Evolutionary conservation across 2,113 vertebrate species (phyloP).

Genomic region (Myotis brandtii): DNA sequence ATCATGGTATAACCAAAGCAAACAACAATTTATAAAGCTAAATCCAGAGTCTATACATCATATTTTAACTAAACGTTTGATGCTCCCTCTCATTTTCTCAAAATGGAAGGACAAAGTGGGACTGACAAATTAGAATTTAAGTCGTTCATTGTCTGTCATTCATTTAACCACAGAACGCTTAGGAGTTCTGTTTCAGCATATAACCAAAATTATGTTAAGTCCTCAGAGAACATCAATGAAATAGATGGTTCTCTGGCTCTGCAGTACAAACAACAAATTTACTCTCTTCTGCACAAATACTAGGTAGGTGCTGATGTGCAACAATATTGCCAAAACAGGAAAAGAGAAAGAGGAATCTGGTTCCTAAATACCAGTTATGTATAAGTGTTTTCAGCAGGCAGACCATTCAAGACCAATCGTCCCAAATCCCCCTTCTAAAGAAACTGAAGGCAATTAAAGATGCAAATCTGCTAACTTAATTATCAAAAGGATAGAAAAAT

Average conservation of each 20-base stretch:
- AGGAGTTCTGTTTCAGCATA: neutral
- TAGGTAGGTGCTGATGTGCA: neutral
- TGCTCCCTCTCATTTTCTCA: neutral
- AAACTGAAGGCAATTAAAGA: neutral
- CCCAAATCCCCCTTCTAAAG: neutral
- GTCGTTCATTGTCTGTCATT: neutral
- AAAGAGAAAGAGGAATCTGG: neutral
- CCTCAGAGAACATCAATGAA: neutral
- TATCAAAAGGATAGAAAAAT: neutral
- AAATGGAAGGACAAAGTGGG: conserved; percentile 23
- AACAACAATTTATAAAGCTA: neutral
- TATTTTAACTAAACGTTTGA: conserved; percentile 23
- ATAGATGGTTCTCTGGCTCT: neutral
- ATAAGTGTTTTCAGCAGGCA: neutral
- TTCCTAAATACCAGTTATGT: neutral
- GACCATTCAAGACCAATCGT: neutral
- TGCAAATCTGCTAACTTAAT: conserved; percentile 10
- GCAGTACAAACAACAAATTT: neutral
- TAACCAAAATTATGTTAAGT: neutral
- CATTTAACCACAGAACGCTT: neutral
- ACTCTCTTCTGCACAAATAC: neutral
- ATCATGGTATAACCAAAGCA: neutral
- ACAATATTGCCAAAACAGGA: neutral
- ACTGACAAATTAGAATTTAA: neutral
- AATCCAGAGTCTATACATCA: neutral